Conservation (phyloP, 2,797 vertebrate genomes). For the Centropyge bicolor region DNA sequence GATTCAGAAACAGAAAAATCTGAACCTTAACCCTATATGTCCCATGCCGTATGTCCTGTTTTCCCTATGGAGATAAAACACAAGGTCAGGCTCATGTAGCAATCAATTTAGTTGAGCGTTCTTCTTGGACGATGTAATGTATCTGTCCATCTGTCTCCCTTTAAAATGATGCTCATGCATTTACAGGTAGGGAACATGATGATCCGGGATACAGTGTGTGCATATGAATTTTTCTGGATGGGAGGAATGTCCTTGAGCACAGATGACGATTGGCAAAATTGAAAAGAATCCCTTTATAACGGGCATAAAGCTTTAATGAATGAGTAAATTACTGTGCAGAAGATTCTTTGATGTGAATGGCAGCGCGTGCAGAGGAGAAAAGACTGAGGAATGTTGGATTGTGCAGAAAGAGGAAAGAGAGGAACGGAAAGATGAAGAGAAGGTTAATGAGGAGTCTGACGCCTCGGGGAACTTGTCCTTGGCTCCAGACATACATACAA, state of each 20-base stretch:
- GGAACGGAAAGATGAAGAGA: slow-evolving; percentile 66
- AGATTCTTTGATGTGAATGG: slow-evolving; percentile 64
- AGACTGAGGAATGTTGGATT: slow-evolving; percentile 45
- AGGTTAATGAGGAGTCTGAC: slow-evolving; percentile 78
- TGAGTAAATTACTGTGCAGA: slow-evolving; percentile 27
- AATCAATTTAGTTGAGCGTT: neutral
- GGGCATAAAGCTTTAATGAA: slow-evolving; percentile 29
- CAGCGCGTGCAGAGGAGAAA: slow-evolving; percentile 19
- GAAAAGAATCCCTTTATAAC: neutral
- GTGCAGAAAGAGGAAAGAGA: slow-evolving; percentile 49
- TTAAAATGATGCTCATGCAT: neutral
- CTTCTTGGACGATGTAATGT: neutral
- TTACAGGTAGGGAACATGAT: neutral
- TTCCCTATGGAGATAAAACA: neutral
- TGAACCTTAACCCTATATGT: neutral
- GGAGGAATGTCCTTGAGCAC: slow-evolving; percentile 34
- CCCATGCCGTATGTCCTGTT: neutral
- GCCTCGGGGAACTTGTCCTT: slow-evolving; percentile 56
- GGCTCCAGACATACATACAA: slow-evolving; percentile 72
- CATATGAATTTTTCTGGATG: slow-evolving; percentile 16
- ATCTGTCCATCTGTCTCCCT: neutral
- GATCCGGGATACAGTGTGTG: neutral
- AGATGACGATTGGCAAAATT: slow-evolving; percentile 7
- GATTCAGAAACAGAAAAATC: slow-evolving; percentile 19
- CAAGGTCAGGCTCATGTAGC: neutral